A percentile compares a stretch with the other conserved stretches of the same genome.
Conservation (phyloP, 1,140 invertebrate species). For the Penaeus indicus region DNA sequence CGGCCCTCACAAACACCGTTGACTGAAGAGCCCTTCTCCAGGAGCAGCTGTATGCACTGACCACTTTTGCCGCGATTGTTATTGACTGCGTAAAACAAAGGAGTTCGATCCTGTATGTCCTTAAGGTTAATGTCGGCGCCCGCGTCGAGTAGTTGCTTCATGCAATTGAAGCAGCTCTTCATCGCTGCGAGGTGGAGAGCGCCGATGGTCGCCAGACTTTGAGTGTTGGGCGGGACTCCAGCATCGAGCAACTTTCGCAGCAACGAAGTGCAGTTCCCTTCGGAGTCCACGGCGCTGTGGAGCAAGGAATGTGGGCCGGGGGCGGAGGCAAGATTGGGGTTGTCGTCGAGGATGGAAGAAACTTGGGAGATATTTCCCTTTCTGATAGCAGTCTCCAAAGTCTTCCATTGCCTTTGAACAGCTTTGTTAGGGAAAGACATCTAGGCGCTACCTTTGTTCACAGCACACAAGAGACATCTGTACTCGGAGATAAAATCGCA, state of each 20-base stretch:
- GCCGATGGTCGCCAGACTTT: slow-evolving; percentile 82
- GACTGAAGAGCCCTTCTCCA: slow-evolving; percentile 77
- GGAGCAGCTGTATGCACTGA: slow-evolving; percentile 76
- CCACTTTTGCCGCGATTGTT: slow-evolving; percentile 73
- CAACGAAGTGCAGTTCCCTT: no score
- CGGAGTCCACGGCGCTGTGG: no score
- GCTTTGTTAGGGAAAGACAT: no score
- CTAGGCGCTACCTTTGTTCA: no score
- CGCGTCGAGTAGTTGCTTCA: slow-evolving; percentile 79
- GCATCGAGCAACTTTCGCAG: slow-evolving; percentile 74
- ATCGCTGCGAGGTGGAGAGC: slow-evolving; percentile 83
- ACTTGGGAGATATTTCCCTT: no score
- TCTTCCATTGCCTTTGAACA: no score
- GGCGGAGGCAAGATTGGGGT: no score
- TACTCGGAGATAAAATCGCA: no score
- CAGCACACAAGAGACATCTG: no score
- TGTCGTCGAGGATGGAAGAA: no score
- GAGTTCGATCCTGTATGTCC: slow-evolving; percentile 82
- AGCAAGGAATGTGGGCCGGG: no score
- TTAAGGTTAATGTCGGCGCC: slow-evolving; percentile 78
- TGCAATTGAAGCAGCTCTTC: slow-evolving; percentile 82
- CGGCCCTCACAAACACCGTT: slow-evolving; percentile 80
- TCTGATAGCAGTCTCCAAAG: no score
- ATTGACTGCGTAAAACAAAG: slow-evolving; percentile 82
- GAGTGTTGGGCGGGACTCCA: slow-evolving; percentile 78